Evolutionary conservation across 2,888 invertebrate genomes (phyloP), one percentile per base, ranked within the genome.

Genomic region (Hirtodrosophila alboralis): DNA sequence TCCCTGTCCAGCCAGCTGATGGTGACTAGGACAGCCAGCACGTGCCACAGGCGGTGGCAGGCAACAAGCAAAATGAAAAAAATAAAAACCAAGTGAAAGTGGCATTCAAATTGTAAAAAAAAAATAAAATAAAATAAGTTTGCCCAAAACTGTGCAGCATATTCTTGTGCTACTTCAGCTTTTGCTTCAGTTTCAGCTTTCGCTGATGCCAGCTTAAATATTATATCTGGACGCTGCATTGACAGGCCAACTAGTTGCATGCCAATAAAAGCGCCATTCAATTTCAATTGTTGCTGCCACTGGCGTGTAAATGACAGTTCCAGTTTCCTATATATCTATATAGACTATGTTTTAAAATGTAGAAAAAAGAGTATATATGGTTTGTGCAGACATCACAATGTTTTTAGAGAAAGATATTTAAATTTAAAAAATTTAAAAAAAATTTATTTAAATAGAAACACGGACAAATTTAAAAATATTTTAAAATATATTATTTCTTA

Each of bases 161-260:
- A 59, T 49, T 37, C 57, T 53, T 60, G 27, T 40, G 71, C 44
- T 43, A 27, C 36, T 33, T 38, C 43, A 54, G 49, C 57, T 13
- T 36, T 26, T 38, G 21, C 28, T 16, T 23, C 4, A 12, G 18
- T 3, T 14, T 10, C 37, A 34, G 37, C 51, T 51, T 66, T 28
- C 51, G 69, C 62, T 52, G 51, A 62, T 30, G 47, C 38, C 60
- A 56, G 23, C 45, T 65, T 63, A 79, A 84, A 71, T 84, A 81
- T 84, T 75, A 81, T 78, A 63, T 75, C 72, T 56, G 44, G 3
- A 8, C 33, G 37, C 34, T 43, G 66, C 69, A 77, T 30, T 77
- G 84, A 74, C 85, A 83, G 85, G 23, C 56, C 61, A 81, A 23
- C 85, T 78, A 81, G 85, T 84, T 84, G 78, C 78, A 68, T 57